Evolutionary conservation across 2,888 invertebrate genomes (phyloP).

Genomic region (Beris chalybata): DNA sequence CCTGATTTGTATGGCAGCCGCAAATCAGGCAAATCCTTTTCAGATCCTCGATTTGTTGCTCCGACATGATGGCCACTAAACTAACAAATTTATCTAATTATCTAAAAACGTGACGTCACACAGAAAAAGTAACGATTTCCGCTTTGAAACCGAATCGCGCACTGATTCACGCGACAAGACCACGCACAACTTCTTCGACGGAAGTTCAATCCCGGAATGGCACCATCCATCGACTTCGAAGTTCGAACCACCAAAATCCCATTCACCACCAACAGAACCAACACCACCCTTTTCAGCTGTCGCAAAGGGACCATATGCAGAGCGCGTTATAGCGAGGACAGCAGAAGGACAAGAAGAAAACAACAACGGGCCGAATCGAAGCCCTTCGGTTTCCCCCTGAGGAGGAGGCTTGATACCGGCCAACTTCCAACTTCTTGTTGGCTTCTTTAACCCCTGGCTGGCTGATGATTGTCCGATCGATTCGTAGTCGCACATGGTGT

Average conservation of each 20-base stretch:
- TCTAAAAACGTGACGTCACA: background rate
- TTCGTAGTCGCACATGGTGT: background rate
- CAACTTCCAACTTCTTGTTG: too few relatives aligned
- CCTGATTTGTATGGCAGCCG: slow-evolving; percentile 55
- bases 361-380: too few relatives aligned
- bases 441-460: background rate
- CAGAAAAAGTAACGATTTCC: too few relatives aligned
- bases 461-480: background rate
- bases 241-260: background rate
- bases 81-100: background rate
- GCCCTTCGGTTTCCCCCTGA: background rate
- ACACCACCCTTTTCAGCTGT: background rate
- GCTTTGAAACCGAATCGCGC: too few relatives aligned
- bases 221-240: too few relatives aligned
- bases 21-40: slow-evolving; percentile 56
- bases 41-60: slow-evolving; percentile 38
- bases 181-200: too few relatives aligned
- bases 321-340: background rate
- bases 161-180: too few relatives aligned
- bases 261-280: background rate
- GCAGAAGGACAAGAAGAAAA: slow-evolving; percentile 18
- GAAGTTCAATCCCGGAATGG: too few relatives aligned
- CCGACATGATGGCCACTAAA: slow-evolving; percentile 11
- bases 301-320: slow-evolving; percentile 14
- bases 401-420: background rate